Conservation (phyloP, 1,140 invertebrate species). For the Notospermus geniculatus region DNA sequence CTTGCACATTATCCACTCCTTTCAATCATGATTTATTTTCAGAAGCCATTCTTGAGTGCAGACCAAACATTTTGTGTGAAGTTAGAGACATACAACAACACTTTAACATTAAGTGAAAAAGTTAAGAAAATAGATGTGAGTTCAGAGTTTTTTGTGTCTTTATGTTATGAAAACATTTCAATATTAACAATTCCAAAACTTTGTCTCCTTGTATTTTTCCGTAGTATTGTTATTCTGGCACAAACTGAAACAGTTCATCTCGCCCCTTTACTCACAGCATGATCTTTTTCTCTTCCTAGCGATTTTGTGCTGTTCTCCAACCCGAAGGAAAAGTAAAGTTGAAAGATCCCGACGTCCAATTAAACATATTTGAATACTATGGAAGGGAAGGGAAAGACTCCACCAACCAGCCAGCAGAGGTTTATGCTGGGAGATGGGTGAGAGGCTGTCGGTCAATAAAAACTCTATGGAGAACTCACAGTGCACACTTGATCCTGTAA, state of each 20-base stretch:
- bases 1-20: too few relatives aligned
- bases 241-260: too few relatives aligned
- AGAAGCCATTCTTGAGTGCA: slow-evolving; percentile 59
- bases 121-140: slow-evolving; percentile 80
- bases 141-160: slow-evolving; percentile 4
- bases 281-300: slow-evolving; percentile 27
- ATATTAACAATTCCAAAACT: too few relatives aligned
- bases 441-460: too few relatives aligned
- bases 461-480: too few relatives aligned
- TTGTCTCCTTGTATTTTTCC: too few relatives aligned
- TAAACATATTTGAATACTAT: slow-evolving; percentile 86
- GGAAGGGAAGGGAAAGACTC: slow-evolving; percentile 61
- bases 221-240: too few relatives aligned
- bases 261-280: too few relatives aligned
- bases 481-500: too few relatives aligned
- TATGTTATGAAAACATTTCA: too few relatives aligned
- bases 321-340: slow-evolving; percentile 77
- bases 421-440: slow-evolving; percentile 86
- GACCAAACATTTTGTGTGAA: slow-evolving; percentile 74
- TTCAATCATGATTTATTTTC: slow-evolving; percentile 58
- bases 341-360: slow-evolving; percentile 74
- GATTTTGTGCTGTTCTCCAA: slow-evolving; percentile 67
- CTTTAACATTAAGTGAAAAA: slow-evolving; percentile 75
- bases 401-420: slow-evolving; percentile 68
- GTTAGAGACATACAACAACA: slow-evolving; percentile 85